Evolutionary conservation across 2,888 invertebrate species (phyloP), one percentile per base, ranked within the genome.

Genomic region (Harmothoe impar): DNA sequence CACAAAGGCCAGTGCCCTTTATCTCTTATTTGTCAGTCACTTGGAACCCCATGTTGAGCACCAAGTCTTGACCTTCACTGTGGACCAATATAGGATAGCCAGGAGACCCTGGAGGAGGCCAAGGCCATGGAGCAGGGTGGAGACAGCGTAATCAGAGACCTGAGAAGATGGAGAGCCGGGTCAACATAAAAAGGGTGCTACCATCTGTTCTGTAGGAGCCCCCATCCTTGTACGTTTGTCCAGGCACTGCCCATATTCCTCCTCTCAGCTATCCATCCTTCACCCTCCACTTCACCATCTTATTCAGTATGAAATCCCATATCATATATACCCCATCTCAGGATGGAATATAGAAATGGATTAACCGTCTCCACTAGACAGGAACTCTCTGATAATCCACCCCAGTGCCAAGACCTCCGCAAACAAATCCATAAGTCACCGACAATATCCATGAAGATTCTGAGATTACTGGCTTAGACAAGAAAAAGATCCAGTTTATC

Each of bases 131-230:
- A 3, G 72, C 5, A 15, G 15, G 72, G 72, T 29, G 72, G 25
- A n/a, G 29, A 72, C 72, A 72, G 29, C 31, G 72, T 72, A 72
- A 72, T 72, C 72, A 72, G 72, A 72, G 72, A 72, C 17, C 72
- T 72, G 25, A 72, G 72, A 72, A 29, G 72, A 72, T 72, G 20
- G 25, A 72, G 29, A n/a, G 29, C 3, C 3, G 72, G 29, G 25
- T 29, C 72, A 72, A 29, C 29, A 29, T n/a, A n/a, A 72, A 12
- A 72, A 72, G 25, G 72, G 5, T 25, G 29, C 25, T 25, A 15
- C 25, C 29, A n/a, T 3, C 72, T 72, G 25, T 15, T 72, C 72
- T 29, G 29, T 72, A 29, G 29, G 15, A 29, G 72, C 25, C 43
- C 72, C 62, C 20, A 15, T 20, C 62, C 62, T n/a, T n/a, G 3